Conservation (phyloP, 2,888 invertebrate genomes). For the Ametastegia equiseti region DNA sequence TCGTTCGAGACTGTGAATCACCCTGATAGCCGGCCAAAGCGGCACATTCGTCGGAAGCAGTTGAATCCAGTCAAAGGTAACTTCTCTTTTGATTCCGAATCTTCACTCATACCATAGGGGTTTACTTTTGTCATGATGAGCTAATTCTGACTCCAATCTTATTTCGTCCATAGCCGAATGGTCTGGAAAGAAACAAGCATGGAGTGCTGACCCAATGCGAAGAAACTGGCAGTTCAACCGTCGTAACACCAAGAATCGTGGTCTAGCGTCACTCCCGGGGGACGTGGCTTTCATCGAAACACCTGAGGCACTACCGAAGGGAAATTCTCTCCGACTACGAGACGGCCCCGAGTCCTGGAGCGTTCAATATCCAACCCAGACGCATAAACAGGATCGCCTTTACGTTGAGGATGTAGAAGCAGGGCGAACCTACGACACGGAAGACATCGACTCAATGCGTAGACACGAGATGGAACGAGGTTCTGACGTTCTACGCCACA, state of each 20-base stretch:
- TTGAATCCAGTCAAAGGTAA: constrained; percentile 61
- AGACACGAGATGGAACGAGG: constrained; percentile 88
- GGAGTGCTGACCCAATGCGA: constrained; percentile 87
- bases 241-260: constrained; percentile 76
- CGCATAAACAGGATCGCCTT: constrained; percentile 78
- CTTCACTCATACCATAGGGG: not conserved
- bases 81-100: not conserved
- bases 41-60: constrained; percentile 68
- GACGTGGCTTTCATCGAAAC: constrained; percentile 63
- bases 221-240: constrained; percentile 86
- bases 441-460: constrained; percentile 85
- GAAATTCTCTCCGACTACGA: constrained; percentile 55
- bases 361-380: constrained; percentile 48
- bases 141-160: not conserved
- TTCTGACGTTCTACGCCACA: constrained; percentile 79
- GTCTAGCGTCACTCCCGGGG: constrained; percentile 70
- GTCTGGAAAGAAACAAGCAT: constrained; percentile 88
- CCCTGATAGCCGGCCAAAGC: constrained; percentile 67
- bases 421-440: constrained; percentile 76
- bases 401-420: constrained; percentile 79
- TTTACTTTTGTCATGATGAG: not conserved
- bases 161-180: constrained; percentile 80
- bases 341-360: constrained; percentile 58
- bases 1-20: constrained; percentile 70
- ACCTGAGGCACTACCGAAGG: constrained; percentile 50